phyloP scores from a whole-genome alignment of 2,113 vertebrate genomes.

The Salvelinus fontinalis region DNA sequence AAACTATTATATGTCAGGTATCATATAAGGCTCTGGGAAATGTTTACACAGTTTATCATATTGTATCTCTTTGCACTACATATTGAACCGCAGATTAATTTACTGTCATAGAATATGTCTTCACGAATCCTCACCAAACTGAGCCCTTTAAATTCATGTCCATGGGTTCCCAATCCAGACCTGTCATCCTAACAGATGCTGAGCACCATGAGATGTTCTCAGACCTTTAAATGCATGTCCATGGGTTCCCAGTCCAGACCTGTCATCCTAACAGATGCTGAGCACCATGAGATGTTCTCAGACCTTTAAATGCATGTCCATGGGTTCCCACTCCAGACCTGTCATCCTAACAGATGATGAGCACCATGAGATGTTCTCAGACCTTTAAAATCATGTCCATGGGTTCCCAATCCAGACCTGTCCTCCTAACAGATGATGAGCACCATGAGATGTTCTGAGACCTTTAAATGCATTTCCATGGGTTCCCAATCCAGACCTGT shows the following conservation, averaged over 20 bases:
- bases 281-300: not conserved
- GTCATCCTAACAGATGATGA: conserved; percentile 10
- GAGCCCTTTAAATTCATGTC: conserved; percentile 56
- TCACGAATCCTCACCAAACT: conserved; percentile 48
- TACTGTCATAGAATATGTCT: conserved; percentile 60
- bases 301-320: conserved; percentile 56
- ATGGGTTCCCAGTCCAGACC: conserved; percentile 43
- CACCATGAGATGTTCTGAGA: conserved; percentile 8
- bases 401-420: conserved; percentile 43
- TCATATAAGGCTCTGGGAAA: conserved; percentile 69
- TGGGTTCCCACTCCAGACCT: conserved; percentile 43
- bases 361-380: not conserved
- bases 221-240: conserved; percentile 44
- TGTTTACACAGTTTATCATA: conserved; percentile 76
- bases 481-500: conserved; percentile 45
- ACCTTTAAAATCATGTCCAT: conserved; percentile 56
- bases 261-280: conserved; percentile 12
- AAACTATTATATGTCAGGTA: conserved; percentile 68
- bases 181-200: conserved; percentile 29
- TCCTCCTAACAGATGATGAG: not conserved
- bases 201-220: not conserved
- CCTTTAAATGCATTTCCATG: conserved; percentile 55
- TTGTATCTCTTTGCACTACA: conserved; percentile 71
- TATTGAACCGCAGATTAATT: conserved; percentile 72
- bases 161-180: conserved; percentile 42